These are phyloP conservation scores for Zosterops lateralis DNA, from an alignment of 2,113 vertebrate genomes.

Conservation along the genomic window DNA sequence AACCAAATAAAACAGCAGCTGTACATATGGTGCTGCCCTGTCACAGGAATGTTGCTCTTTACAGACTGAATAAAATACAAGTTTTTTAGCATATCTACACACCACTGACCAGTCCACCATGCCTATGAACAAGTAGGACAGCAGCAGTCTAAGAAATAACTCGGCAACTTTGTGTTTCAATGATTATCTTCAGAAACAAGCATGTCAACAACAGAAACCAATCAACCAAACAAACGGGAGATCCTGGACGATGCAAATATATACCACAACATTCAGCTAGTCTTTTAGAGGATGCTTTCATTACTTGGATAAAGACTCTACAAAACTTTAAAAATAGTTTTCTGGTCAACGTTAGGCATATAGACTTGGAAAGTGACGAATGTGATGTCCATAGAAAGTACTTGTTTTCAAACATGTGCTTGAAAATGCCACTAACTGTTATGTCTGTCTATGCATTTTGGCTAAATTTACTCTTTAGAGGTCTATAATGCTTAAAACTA, in stretches of 20 bases:
- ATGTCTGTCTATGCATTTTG: not conserved
- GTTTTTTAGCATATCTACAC: not conserved
- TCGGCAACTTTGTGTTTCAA: not conserved
- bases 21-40: rapidly evolving
- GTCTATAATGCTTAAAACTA: not conserved
- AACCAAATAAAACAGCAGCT: not conserved
- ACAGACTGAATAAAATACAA: not conserved
- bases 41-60: not conserved
- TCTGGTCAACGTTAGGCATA: not conserved
- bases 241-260: not conserved
- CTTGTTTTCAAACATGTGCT: not conserved
- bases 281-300: not conserved
- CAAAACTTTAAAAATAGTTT: not conserved
- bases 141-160: not conserved
- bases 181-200: not conserved
- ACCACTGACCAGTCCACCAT: not conserved
- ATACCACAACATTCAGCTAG: not conserved
- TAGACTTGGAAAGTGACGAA: not conserved
- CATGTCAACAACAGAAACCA: not conserved
- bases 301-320: not conserved
- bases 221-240: not conserved
- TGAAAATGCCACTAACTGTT: not conserved
- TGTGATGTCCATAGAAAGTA: not conserved
- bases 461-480: not conserved
- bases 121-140: rapidly evolving